Conservation (phyloP, 2,888 invertebrate species). For the Tromatobia lineatoria region DNA sequence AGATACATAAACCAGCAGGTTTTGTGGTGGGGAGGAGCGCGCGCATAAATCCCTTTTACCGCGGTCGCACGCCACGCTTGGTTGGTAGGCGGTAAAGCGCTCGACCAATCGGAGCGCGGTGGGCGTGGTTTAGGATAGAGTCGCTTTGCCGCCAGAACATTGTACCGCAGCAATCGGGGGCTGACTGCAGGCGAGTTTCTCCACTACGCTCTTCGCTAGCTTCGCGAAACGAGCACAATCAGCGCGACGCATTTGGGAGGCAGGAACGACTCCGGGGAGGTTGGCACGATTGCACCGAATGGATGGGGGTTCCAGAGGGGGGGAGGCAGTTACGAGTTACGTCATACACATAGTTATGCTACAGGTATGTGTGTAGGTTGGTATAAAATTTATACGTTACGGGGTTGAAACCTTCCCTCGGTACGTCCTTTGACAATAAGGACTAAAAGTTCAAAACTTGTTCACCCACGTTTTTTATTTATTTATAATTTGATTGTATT, state of each 20-base stretch:
- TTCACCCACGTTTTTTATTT: not conserved
- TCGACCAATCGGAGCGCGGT: slow-evolving; percentile 72
- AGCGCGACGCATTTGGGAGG: slow-evolving; percentile 21
- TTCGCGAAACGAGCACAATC: slow-evolving; percentile 53
- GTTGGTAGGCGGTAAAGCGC: slow-evolving; percentile 68
- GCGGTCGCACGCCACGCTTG: slow-evolving; percentile 69
- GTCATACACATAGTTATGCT: slow-evolving; percentile 42
- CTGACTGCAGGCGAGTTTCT: slow-evolving; percentile 63
- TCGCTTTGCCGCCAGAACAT: slow-evolving; percentile 39
- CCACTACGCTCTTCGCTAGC: slow-evolving; percentile 33
- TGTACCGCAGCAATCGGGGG: slow-evolving; percentile 46
- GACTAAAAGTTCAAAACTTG: not conserved
- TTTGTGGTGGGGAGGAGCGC: slow-evolving; percentile 69
- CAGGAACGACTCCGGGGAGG: slow-evolving; percentile 7
- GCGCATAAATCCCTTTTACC: slow-evolving; percentile 76
- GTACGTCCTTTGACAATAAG: not conserved
- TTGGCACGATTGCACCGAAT: slow-evolving; percentile 10
- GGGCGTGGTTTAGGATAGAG: slow-evolving; percentile 72
- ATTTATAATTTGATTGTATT: not conserved
- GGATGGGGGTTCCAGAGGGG: not conserved
- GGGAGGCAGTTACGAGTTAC: slow-evolving; percentile 13
- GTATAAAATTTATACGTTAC: slow-evolving; percentile 18
- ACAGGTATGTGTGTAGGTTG: slow-evolving; percentile 36
- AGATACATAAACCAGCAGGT: slow-evolving; percentile 22
- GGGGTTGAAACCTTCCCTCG: slow-evolving; percentile 34